Evolutionary conservation across 2,797 vertebrate species (phyloP).

Genomic region (Argya squamiceps): DNA sequence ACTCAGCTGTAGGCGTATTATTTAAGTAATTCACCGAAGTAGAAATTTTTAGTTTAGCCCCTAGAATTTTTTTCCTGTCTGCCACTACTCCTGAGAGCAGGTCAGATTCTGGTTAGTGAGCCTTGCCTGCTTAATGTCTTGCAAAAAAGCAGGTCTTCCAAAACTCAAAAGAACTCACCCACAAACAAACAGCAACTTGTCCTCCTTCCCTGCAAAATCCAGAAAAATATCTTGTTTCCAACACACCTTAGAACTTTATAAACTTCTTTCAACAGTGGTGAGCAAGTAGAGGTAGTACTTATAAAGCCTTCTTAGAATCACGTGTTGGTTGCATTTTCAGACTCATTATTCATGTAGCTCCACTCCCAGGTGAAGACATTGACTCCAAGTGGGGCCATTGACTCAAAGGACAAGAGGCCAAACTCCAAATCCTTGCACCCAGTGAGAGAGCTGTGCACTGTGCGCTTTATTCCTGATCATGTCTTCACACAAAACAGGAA

Average conservation of each 20-base stretch:
- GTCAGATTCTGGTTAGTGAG: background rate
- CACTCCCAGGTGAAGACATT: background rate
- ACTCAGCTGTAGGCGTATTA: background rate
- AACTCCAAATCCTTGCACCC: background rate
- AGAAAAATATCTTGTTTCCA: background rate
- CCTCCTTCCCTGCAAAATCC: background rate
- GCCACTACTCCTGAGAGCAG: background rate
- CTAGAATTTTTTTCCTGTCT: background rate
- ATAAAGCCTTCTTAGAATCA: background rate
- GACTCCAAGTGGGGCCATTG: background rate
- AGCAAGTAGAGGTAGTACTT: background rate
- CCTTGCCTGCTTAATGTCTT: background rate
- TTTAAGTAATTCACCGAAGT: background rate
- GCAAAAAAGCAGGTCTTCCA: background rate
- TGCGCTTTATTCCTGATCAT: background rate
- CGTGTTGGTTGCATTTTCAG: background rate
- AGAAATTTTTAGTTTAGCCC: background rate
- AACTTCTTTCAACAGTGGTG: background rate
- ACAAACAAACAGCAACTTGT: background rate
- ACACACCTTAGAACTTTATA: background rate
- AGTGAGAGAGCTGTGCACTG: background rate
- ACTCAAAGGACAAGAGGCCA: background rate
- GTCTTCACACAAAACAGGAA: background rate
- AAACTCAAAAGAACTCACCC: background rate
- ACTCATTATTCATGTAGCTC: background rate